phyloP scores from a whole-genome alignment of 2,797 vertebrate species.

The Megaceryle alcyon region DNA sequence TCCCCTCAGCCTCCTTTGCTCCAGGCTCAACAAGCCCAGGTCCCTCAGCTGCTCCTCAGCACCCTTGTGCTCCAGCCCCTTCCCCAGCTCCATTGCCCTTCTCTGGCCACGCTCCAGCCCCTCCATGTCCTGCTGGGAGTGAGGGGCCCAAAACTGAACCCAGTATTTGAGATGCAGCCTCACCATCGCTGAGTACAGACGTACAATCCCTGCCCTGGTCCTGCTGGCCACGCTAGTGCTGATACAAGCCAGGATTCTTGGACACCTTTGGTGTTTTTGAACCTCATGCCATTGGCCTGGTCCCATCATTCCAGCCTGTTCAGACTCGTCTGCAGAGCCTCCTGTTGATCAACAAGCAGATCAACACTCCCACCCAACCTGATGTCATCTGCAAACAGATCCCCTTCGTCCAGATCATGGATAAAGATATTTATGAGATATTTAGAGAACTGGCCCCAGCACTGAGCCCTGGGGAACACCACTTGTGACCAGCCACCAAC shows the following conservation, averaged over 20 bases:
- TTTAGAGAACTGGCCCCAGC: background rate
- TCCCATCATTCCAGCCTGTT: background rate
- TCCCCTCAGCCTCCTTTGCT: background rate
- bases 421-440: background rate
- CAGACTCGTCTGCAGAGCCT: background rate
- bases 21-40: background rate
- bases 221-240: background rate
- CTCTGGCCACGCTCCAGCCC: background rate
- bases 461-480: background rate
- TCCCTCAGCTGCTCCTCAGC: background rate
- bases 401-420: background rate
- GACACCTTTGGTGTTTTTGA: background rate
- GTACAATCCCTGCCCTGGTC: background rate
- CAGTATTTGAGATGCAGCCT: background rate
- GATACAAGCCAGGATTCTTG: background rate
- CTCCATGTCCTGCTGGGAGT: background rate
- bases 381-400: background rate
- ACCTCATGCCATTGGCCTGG: too few species aligned
- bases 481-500: background rate
- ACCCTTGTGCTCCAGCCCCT: background rate
- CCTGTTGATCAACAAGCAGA: background rate
- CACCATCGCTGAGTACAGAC: background rate
- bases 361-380: background rate
- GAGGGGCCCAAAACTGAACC: background rate
- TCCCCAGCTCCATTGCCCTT: background rate